Base-by-base conservation (phyloP, 2,888 invertebrate genomes). In the Actias luna region DNA sequence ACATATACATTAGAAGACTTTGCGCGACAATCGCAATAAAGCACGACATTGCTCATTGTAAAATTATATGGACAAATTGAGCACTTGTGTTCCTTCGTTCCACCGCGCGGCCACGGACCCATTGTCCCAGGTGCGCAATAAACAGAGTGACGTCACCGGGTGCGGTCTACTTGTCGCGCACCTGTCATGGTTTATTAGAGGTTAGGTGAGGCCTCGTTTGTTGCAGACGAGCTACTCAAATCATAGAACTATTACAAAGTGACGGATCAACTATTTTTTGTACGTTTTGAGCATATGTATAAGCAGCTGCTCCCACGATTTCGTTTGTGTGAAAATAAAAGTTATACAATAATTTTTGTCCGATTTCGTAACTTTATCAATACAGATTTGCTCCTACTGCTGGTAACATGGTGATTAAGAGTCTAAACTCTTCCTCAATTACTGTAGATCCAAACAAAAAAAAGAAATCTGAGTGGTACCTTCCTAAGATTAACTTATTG, bases 71-170 rank as follows among this genome's bases (percentile, higher is more conserved):
- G 27, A 16, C 16, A 29, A 29, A 55, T 55, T 29, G 55, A 29
- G n/a, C 29, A 55, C 29, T 29, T 55, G 55, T n/a, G 55, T 29
- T 55, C 55, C 55, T 55, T 55, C 55, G 55, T 55, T 55, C 29
- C 27, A 29, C 55, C 3, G 29, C 2, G 52, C 27, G 22, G 25
- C 25, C 25, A 27, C 55, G 29, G 16, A n/a, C 16, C 29, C 55
- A 55, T 55, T 55, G 55, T 55, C 27, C 55, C 55, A 55, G 55
- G 55, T 55, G 55, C 29, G 55, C 29, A 27, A 55, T 55, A 55
- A 50, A 29, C n/a, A n/a, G 75, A 76, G 70, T 84, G 85, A 85
- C 75, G 78, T 84, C 84, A 85, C 74, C 64, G 76, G 85, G 84
- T 63, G 83, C 70, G 81, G 78, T 72, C 61, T 72, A 72, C 72